Base-by-base conservation (phyloP, 2,113 vertebrate species). In the Dipodomys merriami region DNA sequence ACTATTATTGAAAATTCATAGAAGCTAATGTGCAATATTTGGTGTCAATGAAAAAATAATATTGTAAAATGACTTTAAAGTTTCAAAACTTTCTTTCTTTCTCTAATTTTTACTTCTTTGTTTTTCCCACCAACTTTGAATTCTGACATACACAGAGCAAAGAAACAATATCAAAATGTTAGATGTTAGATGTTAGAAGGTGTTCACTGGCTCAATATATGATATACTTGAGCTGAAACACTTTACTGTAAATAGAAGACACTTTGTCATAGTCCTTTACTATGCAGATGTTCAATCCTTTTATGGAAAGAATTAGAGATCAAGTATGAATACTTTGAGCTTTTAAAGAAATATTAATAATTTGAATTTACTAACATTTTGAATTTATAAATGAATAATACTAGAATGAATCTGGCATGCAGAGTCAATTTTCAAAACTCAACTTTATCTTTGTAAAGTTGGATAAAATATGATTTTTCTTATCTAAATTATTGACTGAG, bases 11-110 rank as follows among this genome's bases (percentile, higher is more conserved):
- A 65, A 3, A 12, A 53, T 79, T 60, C 33, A 15, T 85, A 2
- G 10, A 90, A 72, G 0, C 0, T 72, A 90, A 49, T 76, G 81
- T 87, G 18, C 39, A 64, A 57, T 64, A 77, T n/a, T 30, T 64
- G 53, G 25, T 25, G 10, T 6, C n/a, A 86, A 67, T 29, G 74
- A 78, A 49, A 7, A 85, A 60, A 71, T 46, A n/a, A n/a, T 94
- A n/a, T 64, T 62, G n/a, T 67, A 86, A 46, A 78, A 78, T 7
- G n/a, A 68, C 5, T 79, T 79, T 7, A 22, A 91, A 35, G 6
- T 69, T 73, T 64, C 22, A 92, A 90, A 86, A 80, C 2, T 12
- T 79, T 53, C 35, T 23, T 86, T 82, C 15, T 68, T 93, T 87
- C 53, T 19, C 35, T 86, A 79, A 67, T 22, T 39, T 39, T 39